Evolutionary conservation across 2,888 invertebrate species (phyloP).

Genomic region (Apodemia duryi): DNA sequence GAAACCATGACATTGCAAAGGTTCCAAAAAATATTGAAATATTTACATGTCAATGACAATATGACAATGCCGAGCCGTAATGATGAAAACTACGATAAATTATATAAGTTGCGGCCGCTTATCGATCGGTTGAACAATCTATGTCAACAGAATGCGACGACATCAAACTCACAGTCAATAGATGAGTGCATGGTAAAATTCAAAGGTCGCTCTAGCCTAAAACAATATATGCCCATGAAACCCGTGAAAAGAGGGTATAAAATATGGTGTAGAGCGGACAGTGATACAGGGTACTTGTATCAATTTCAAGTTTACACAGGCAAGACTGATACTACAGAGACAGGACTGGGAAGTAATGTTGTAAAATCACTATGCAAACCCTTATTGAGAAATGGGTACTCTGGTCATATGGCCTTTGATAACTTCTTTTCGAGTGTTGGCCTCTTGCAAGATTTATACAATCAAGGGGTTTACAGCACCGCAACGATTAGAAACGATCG

Average conservation of each 20-base stretch:
- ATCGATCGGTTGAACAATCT: background rate
- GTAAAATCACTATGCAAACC: background rate
- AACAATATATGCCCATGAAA: background rate
- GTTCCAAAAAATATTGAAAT: background rate
- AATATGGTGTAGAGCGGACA: background rate
- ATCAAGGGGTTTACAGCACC: background rate
- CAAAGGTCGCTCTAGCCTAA: background rate
- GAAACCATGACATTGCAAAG: background rate
- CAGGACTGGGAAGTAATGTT: background rate
- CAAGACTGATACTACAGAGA: background rate
- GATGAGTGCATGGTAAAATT: background rate
- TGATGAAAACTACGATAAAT: constrained; percentile 24
- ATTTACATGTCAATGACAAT: background rate
- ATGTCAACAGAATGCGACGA: background rate
- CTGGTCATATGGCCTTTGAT: background rate
- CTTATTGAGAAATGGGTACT: background rate
- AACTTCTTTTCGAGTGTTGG: background rate
- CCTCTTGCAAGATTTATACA: background rate
- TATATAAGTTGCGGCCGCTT: constrained; percentile 13
- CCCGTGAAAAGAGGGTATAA: background rate
- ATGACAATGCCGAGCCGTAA: background rate
- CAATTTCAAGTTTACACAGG: background rate
- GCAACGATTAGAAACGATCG: background rate
- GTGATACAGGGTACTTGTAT: background rate
- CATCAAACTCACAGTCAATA: background rate